Evolutionary conservation across 2,113 vertebrate genomes (phyloP).

Genomic region (Origma solitaria): DNA sequence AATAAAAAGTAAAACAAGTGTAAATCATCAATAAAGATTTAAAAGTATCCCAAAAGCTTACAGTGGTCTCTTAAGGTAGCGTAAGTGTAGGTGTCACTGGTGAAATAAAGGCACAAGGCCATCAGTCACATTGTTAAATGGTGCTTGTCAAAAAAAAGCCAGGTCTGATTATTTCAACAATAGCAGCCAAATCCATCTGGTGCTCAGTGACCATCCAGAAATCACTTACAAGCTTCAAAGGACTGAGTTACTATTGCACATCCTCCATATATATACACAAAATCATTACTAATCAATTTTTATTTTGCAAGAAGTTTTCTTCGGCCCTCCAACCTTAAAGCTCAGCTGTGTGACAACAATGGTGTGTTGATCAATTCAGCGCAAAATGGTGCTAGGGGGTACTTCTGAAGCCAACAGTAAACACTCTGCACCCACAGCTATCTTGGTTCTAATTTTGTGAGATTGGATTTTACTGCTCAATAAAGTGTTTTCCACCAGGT

Average conservation of each 20-base stretch:
- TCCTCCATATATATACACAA: not conserved
- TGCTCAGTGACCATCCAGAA: constrained; percentile 53
- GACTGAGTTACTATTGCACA: not conserved
- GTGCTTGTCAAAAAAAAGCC: constrained; percentile 48
- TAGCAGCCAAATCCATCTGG: constrained; percentile 62
- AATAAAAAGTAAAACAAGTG: not conserved
- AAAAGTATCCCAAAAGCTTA: constrained; percentile 8
- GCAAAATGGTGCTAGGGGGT: not conserved
- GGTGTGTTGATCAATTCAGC: not conserved
- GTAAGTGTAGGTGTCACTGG: not conserved
- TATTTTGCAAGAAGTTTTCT: not conserved
- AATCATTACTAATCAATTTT: constrained; percentile 43
- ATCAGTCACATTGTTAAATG: constrained; percentile 57
- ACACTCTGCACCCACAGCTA: not conserved
- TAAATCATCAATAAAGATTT: not conserved
- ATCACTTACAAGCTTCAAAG: constrained; percentile 2
- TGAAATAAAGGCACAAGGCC: not conserved
- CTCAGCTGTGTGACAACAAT: not conserved
- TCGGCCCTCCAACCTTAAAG: not conserved
- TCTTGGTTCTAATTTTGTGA: not conserved
- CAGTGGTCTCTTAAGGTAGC: not conserved
- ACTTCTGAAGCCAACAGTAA: not conserved
- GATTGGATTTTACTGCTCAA: not conserved
- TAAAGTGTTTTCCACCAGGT: not conserved
- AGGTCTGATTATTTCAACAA: constrained; percentile 27